phyloP scores from a whole-genome alignment of 1,140 invertebrate species.

The Dendroctonus ponderosae region DNA sequence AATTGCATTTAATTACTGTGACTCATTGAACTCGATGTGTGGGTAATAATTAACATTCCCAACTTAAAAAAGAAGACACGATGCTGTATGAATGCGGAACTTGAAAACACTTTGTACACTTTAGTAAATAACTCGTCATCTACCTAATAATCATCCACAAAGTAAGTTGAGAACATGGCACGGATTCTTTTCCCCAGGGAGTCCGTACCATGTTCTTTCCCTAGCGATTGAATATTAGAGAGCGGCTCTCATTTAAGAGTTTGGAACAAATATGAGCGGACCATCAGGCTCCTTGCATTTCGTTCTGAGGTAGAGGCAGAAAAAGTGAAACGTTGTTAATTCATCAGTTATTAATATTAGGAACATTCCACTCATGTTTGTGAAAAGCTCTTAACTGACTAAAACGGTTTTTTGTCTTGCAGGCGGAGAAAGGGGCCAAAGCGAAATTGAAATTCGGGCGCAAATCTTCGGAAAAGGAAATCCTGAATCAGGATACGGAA shows the following conservation, averaged over 20 bases:
- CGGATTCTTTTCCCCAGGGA: slow-evolving; percentile 8
- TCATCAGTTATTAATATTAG: neutral
- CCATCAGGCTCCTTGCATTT: slow-evolving; percentile 7
- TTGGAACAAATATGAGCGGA: slow-evolving; percentile 32
- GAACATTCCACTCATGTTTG: slow-evolving; percentile 34
- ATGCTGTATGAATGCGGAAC: no score
- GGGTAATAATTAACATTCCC: no score
- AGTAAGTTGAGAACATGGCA: slow-evolving; percentile 28
- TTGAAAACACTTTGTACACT: no score
- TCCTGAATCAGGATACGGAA: neutral
- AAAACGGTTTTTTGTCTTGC: slow-evolving; percentile 32
- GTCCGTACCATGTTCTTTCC: slow-evolving; percentile 21
- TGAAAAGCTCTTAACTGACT: slow-evolving; percentile 37
- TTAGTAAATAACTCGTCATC: no score
- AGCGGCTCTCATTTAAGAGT: slow-evolving; percentile 30
- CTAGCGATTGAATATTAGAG: neutral
- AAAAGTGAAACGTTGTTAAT: neutral
- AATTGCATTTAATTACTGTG: no score
- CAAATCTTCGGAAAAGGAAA: neutral
- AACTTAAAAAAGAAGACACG: no score
- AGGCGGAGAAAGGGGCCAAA: slow-evolving; percentile 31
- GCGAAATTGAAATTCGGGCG: neutral
- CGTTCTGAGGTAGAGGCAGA: neutral
- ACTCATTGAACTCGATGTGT: no score
- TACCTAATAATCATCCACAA: no score